Base-by-base conservation (phyloP, 2,113 vertebrate genomes). In the Nicator chloris region DNA sequence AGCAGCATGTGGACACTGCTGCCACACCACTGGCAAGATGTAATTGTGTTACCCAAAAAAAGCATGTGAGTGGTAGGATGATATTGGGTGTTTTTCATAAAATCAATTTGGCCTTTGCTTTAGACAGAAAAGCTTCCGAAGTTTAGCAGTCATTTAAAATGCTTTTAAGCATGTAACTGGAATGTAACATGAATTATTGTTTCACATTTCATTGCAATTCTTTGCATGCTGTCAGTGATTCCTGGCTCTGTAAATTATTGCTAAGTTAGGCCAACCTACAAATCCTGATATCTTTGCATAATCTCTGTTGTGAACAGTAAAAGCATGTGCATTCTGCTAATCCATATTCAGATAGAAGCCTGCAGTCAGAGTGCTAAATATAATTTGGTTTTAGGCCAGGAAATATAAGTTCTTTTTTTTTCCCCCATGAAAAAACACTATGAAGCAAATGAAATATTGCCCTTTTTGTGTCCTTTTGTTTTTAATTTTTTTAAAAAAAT, bases 121-220 rank as follows among this genome's bases (percentile, higher is more conserved):
- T 75, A 51, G 69, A 70, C 16, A 47, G 82, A 93, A 94, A 90
- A 59, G 16, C 91, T 95, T 92, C 51, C 65, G 90, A 95, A 88
- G 24, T 77, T 96, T 96, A 95, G 82, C 82, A 92, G 73, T 71
- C 37, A 93, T 82, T 85, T 91, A 91, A 95, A 95, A 83, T 95
- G 44, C 84, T 96, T 96, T 95, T 92, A 95, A 84, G 86, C 54
- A 91, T 88, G 78, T 90, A 92, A 95, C 49, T 81, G 92, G 87
- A 88, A 84, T 70, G 66, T 82, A 86, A 93, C 61, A 26, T 77
- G 93, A 96, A 93, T 96, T 90, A 92, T 44, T 42, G 90, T 82
- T 89, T 84, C 85, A 40, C 92, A 84, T 97, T 97, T 97, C 60
- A 42, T 71, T 95, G 96, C 94, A 90, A n/a, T 92, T 95, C 90